Percentiles rank a stretch among this genome's conserved stretches.
Conservation (phyloP, 2,113 vertebrate species). For the Lethenteron camtschaticum region DNA sequence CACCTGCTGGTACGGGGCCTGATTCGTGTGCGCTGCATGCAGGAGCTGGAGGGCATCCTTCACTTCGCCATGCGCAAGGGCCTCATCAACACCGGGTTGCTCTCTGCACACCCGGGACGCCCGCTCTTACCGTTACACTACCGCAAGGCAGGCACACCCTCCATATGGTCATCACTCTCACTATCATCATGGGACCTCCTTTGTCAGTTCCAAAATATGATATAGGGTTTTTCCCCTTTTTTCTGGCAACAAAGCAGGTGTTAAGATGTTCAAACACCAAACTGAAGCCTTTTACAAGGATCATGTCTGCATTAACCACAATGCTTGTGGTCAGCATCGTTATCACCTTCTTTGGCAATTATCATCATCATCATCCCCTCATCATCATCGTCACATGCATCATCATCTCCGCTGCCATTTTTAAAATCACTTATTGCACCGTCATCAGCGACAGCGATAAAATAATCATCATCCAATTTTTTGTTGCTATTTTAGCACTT, state of each 20-base stretch:
- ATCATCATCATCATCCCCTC: conserved; percentile 1
- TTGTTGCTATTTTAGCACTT: no score
- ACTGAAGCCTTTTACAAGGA: no score
- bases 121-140: conserved; percentile 55
- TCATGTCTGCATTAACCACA: no score
- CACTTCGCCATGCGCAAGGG: conserved; percentile 87
- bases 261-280: no score
- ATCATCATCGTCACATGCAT: neutral
- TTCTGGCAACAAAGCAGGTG: no score
- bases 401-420: neutral
- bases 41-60: conserved; percentile 69
- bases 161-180: neutral
- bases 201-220: no score
- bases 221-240: no score
- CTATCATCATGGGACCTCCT: neutral
- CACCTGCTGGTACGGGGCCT: conserved; percentile 67
- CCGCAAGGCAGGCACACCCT: conserved; percentile 23
- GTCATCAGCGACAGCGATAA: no score
- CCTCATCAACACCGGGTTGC: conserved; percentile 71
- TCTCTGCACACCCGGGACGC: conserved; percentile 30
- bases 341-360: neutral
- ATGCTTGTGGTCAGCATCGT: no score
- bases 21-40: conserved; percentile 69
- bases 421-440: neutral
- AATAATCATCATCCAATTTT: no score